Conservation (phyloP, 2,797 vertebrate species). For the Platyrinchus mystaceus region DNA sequence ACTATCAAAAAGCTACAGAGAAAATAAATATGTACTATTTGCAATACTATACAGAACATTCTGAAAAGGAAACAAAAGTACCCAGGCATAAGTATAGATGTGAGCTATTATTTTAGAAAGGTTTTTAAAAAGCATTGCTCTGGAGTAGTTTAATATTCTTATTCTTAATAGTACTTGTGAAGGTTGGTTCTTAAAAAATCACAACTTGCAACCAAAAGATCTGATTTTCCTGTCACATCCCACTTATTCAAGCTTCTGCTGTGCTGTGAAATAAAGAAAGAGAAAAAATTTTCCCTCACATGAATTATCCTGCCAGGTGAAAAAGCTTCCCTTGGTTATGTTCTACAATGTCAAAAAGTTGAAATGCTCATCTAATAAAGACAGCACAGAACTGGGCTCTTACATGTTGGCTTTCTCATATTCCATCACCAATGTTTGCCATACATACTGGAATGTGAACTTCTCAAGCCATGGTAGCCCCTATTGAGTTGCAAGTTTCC, state of each 20-base stretch:
- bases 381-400: neutral
- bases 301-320: neutral
- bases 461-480: neutral
- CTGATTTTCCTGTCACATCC: conserved; percentile 19
- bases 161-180: neutral
- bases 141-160: neutral
- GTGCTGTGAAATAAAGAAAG: neutral
- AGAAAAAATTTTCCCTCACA: neutral
- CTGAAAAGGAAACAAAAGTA: neutral
- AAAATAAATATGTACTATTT: conserved; percentile 18
- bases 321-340: neutral
- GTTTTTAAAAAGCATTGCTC: neutral
- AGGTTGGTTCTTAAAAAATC: neutral
- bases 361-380: neutral
- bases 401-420: neutral
- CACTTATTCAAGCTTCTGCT: neutral
- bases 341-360: neutral
- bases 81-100: neutral
- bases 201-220: neutral
- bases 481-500: neutral
- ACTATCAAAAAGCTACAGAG: neutral
- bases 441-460: neutral
- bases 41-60: neutral
- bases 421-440: neutral
- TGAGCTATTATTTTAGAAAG: conserved; percentile 40